Evolutionary conservation across 2,797 vertebrate genomes (phyloP).

Genomic region (Presbytis comata): DNA sequence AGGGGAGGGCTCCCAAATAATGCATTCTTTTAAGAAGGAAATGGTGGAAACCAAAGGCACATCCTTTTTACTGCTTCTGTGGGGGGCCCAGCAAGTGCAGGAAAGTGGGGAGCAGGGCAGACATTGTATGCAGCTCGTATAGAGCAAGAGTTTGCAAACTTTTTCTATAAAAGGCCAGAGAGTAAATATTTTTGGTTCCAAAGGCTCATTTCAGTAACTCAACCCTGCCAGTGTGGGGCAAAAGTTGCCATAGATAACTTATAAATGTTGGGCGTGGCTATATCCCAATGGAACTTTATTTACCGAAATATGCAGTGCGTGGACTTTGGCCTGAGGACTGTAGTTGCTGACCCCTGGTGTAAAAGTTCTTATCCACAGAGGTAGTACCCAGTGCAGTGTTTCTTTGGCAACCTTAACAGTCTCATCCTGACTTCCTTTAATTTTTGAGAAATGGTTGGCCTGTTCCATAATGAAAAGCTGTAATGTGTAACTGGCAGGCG

Average conservation of each 20-base stretch:
- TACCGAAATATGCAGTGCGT: background rate
- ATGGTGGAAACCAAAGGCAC: background rate
- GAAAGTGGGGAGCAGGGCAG: background rate
- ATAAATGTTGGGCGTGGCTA: background rate
- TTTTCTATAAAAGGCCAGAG: background rate
- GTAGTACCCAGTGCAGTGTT: background rate
- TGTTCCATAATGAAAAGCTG: background rate
- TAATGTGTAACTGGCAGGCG: constrained; percentile 19
- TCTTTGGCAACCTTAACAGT: background rate
- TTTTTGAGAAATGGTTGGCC: background rate
- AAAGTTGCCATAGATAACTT: background rate
- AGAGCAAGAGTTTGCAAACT: background rate
- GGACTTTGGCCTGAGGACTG: background rate
- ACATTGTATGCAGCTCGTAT: background rate
- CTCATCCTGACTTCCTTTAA: background rate
- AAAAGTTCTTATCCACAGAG: background rate
- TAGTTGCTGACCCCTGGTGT: background rate
- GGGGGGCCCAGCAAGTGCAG: background rate
- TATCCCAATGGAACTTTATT: background rate
- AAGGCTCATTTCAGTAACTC: background rate
- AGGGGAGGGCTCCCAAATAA: background rate
- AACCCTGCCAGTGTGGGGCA: background rate
- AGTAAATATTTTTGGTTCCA: constrained; percentile 18
- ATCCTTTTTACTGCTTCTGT: background rate
- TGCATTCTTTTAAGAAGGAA: background rate